Evolutionary conservation across 2,888 invertebrate species (phyloP).

Genomic region (Chymomyza amoena): DNA sequence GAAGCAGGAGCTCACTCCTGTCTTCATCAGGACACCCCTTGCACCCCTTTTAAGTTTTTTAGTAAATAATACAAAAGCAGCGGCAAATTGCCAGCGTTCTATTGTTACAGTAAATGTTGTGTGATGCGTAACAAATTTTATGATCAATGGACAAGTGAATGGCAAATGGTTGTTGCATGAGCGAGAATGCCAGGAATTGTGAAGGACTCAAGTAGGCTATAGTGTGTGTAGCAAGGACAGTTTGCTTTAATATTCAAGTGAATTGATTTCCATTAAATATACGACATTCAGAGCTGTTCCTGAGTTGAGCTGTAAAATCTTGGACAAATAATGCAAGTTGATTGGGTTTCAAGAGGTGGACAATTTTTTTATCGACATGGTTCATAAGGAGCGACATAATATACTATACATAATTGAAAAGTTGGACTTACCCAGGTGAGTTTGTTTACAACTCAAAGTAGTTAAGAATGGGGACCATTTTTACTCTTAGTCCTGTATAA

Average conservation of each 20-base stretch:
- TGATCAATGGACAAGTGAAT: constrained; percentile 51
- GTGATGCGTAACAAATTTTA: constrained; percentile 47
- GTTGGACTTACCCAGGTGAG: too few species aligned
- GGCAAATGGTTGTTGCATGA: neutral
- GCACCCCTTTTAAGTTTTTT: constrained; percentile 60
- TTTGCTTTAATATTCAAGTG: constrained; percentile 41
- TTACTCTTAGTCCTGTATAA: too few species aligned
- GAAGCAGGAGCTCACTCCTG: neutral
- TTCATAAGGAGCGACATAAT: neutral
- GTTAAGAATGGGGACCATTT: too few species aligned
- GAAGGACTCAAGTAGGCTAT: neutral
- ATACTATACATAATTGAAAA: neutral
- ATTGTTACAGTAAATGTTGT: constrained; percentile 48
- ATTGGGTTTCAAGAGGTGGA: neutral
- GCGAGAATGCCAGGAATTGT: constrained; percentile 4
- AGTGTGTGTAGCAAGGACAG: constrained; percentile 14
- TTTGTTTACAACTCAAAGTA: too few species aligned
- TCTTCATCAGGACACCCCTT: neutral
- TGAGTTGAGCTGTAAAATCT: neutral
- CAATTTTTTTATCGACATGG: neutral
- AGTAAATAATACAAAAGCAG: constrained; percentile 63
- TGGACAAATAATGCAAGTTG: neutral
- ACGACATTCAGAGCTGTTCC: neutral
- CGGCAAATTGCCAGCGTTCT: constrained; percentile 58
- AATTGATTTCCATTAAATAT: constrained; percentile 57